Evolutionary conservation across 2,113 vertebrate species (phyloP).

Genomic region (Halichoerus grypus): DNA sequence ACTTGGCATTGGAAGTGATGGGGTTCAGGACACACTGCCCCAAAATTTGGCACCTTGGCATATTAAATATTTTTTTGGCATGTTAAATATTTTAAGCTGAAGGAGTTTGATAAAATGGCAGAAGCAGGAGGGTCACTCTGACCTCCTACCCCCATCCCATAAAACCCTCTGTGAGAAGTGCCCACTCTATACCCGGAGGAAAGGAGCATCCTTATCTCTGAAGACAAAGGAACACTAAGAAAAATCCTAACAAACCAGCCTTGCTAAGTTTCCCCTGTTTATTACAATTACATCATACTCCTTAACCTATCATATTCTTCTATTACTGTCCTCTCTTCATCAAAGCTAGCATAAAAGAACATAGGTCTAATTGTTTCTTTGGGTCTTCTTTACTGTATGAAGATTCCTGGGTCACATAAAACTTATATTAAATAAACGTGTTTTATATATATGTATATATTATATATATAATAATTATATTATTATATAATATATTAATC

Average conservation of each 20-base stretch:
- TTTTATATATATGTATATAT: too few species aligned
- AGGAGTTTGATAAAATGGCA: not conserved
- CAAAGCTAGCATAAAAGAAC: not conserved
- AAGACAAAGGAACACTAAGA: not conserved
- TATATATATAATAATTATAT: too few species aligned
- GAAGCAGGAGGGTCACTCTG: not conserved
- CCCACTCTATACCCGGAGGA: not conserved
- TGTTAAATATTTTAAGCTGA: not conserved
- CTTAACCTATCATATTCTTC: not conserved
- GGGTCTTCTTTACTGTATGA: not conserved
- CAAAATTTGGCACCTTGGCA: not conserved
- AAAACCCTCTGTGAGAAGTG: not conserved
- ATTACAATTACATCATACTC: not conserved
- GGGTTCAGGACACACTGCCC: not conserved
- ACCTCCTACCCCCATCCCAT: not conserved
- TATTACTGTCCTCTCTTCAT: not conserved
- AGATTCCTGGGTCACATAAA: not conserved
- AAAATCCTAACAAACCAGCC: not conserved
- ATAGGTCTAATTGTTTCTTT: not conserved
- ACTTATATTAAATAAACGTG: not conserved
- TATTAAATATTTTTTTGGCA: not conserved
- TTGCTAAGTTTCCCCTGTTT: not conserved
- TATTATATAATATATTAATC: not conserved
- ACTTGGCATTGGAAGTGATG: not conserved
- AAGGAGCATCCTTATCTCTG: not conserved